Conservation (phyloP, 2,888 invertebrate genomes). For the Nemotelus pantherinus region DNA sequence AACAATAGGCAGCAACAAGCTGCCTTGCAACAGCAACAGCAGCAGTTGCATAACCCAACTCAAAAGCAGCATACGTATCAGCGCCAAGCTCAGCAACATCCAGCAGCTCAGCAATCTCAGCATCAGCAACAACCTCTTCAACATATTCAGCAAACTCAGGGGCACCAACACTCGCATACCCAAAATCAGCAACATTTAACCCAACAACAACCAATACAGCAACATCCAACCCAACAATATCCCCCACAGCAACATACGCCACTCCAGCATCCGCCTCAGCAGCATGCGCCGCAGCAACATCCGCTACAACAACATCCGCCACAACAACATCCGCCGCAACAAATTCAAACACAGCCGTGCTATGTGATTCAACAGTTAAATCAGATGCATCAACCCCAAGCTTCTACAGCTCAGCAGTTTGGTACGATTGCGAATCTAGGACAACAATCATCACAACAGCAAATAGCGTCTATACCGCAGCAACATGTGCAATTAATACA, state of each 20-base stretch:
- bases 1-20: conserved; percentile 28
- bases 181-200: conserved; percentile 67
- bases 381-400: neutral
- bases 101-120: conserved; percentile 67
- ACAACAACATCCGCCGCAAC: neutral
- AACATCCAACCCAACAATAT: conserved; percentile 51
- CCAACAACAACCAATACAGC: conserved; percentile 49
- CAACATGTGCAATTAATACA: conserved; percentile 23
- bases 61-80: conserved; percentile 41
- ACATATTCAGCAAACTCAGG: conserved; percentile 57
- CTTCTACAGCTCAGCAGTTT: neutral
- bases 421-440: neutral
- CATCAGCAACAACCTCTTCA: conserved; percentile 65
- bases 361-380: conserved; percentile 1
- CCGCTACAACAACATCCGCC: conserved; percentile 15
- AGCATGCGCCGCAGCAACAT: neutral
- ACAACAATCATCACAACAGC: conserved; percentile 13
- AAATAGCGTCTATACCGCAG: conserved; percentile 1
- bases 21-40: conserved; percentile 43
- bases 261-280: conserved; percentile 46
- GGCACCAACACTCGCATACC: conserved; percentile 66
- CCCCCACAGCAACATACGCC: conserved; percentile 58
- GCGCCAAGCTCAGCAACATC: conserved; percentile 68
- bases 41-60: conserved; percentile 47
- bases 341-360: conserved; percentile 30